A percentile compares a stretch with the other conserved stretches of the same genome.
These are phyloP conservation scores for Clarias laeviceps DNA, from an alignment of 2,797 vertebrate species.

Conservation along the genomic window DNA sequence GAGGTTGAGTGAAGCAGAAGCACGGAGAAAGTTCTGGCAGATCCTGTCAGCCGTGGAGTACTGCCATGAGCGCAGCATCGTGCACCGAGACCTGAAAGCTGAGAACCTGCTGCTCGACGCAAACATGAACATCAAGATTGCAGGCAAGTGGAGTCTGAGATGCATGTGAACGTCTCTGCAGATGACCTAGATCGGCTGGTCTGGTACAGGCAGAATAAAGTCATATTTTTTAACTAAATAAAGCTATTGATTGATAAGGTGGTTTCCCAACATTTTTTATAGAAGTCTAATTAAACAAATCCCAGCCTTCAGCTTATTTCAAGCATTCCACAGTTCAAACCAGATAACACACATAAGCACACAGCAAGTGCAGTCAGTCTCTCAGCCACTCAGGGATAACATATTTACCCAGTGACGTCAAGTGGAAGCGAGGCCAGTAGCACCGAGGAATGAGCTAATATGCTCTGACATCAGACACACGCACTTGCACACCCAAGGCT, in stretches of 20 bases:
- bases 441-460: slow-evolving; percentile 47
- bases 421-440: slow-evolving; percentile 42
- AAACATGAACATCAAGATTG: slow-evolving; percentile 99
- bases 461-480: slow-evolving; percentile 46
- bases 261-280: background rate
- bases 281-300: background rate
- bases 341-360: slow-evolving; percentile 30
- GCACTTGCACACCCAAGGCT: slow-evolving; percentile 7
- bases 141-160: slow-evolving; percentile 76
- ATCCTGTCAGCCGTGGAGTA: slow-evolving; percentile 96
- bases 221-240: background rate
- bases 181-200: background rate
- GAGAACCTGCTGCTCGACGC: slow-evolving; percentile 94
- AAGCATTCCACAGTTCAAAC: slow-evolving; percentile 37
- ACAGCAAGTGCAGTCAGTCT: slow-evolving; percentile 41
- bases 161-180: background rate
- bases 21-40: slow-evolving; percentile 97
- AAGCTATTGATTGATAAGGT: background rate
- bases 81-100: slow-evolving; percentile 95
- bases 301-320: slow-evolving; percentile 4
- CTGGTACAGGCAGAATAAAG: background rate
- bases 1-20: slow-evolving; percentile 90
- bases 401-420: slow-evolving; percentile 53
- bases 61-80: slow-evolving; percentile 92
- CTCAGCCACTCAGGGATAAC: slow-evolving; percentile 38